Conservation (phyloP, 2,797 vertebrate species). For the Anas acuta region DNA sequence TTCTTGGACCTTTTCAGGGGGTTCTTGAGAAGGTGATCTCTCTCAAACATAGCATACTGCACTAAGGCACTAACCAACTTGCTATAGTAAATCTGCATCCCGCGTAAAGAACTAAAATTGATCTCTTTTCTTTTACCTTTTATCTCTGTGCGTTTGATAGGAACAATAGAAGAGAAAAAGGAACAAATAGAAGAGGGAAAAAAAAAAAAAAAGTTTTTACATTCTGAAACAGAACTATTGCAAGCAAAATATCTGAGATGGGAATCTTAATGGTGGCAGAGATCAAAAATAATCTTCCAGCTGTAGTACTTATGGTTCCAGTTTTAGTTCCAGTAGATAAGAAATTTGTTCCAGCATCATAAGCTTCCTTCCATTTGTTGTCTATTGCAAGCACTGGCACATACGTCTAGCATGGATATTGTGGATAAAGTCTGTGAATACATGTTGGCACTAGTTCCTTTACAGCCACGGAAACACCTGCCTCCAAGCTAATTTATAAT, state of each 20-base stretch:
- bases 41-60: not conserved
- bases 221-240: constrained; percentile 23
- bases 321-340: constrained; percentile 58
- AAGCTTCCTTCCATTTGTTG: constrained; percentile 62
- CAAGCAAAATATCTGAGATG: constrained; percentile 44
- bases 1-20: not conserved
- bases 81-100: not conserved
- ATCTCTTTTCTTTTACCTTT: constrained; percentile 13
- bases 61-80: not conserved
- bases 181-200: not conserved
- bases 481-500: constrained; percentile 74
- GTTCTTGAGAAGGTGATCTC: not conserved
- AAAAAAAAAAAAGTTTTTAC: not conserved
- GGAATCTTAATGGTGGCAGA: constrained; percentile 48
- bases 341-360: constrained; percentile 57
- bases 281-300: constrained; percentile 73
- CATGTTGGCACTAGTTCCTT: constrained; percentile 46
- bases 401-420: not conserved
- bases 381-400: constrained; percentile 51
- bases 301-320: constrained; percentile 61
- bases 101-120: constrained; percentile 6
- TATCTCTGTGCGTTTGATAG: not conserved
- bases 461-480: constrained; percentile 73
- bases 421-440: not conserved
- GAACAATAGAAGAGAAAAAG: not conserved